phyloP scores from a whole-genome alignment of 1,140 invertebrate genomes.

The Araneus ventricosus region DNA sequence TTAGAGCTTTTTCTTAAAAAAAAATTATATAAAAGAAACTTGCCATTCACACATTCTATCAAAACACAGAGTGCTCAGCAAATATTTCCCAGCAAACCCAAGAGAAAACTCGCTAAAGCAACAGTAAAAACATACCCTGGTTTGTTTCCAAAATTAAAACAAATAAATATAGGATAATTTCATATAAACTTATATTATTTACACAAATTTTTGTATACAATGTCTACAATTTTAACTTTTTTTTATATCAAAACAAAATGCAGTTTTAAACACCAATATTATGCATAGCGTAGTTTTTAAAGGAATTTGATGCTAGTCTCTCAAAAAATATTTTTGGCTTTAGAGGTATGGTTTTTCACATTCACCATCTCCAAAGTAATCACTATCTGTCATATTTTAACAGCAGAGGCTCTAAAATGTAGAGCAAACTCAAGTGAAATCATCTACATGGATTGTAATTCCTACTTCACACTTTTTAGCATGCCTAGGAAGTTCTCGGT shows the following conservation, averaged over 20 bases:
- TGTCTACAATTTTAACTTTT: neutral
- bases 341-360: neutral
- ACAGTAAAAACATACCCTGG: slow-evolving; percentile 21
- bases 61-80: neutral
- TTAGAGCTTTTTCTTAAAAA: neutral
- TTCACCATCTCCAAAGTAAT: neutral
- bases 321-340: slow-evolving; percentile 11
- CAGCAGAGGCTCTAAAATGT: neutral
- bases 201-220: neutral
- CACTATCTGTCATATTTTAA: slow-evolving; percentile 3
- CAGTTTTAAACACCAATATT: neutral
- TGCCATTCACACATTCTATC: neutral
- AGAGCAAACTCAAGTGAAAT: slow-evolving; percentile 58
- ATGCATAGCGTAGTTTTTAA: neutral
- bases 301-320: neutral
- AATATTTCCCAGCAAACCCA: neutral
- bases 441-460: slow-evolving; percentile 71
- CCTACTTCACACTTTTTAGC: slow-evolving; percentile 63
- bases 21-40: slow-evolving; percentile 7
- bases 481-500: slow-evolving; percentile 44
- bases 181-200: slow-evolving; percentile 31
- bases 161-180: slow-evolving; percentile 23
- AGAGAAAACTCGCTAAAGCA: neutral
- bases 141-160: slow-evolving; percentile 13
- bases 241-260: slow-evolving; percentile 4